Base-by-base conservation (phyloP, 1,140 invertebrate genomes). In the Lucilia cuprina region DNA sequence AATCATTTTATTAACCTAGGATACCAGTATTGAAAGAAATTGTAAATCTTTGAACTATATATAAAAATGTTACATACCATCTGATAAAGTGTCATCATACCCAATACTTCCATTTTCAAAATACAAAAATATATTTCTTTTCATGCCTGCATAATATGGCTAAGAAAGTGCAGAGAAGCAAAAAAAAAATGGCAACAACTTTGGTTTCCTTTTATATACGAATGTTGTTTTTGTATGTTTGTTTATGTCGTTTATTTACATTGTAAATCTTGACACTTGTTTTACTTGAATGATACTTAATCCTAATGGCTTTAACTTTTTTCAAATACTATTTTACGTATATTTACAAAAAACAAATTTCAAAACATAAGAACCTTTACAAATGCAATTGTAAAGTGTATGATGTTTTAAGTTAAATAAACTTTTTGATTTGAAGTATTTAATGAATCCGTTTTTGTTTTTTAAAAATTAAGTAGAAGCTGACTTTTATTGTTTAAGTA, bases 191-290 rank as follows among this genome's bases (percentile, higher is more conserved):
- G 50, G 50, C 50, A 55, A 55, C 0, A 55, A 55, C 50, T 55
- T 55, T 17, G 50, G 12, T 55, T n/a, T 55, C 13, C 3, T 10
- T 55, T 55, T 55, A 13, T 55, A 55, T 55, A 55, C 17, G 17
- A 55, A 12, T n/a, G 50, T 55, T 17, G 4, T n/a, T 55, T 55
- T 55, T 17, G 50, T 55, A 12, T 0, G 17, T 55, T 55, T 55
- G 13, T 5, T 55, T 12, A n/a, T 55, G 50, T 55, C 65, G n/a
- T 19, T n/a, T 70, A n/a, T 70, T 70, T 19, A 70, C 65, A 19
- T 70, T 70, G 65, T 70, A 70, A 70, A 70, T 70, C 65, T 70
- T 70, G 21, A 70, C 21, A 70, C 65, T 70, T 70, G 65, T 70
- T 70, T 70, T n/a, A 19, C 7, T 41, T 70, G 65, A 70, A 25